These are phyloP conservation scores for Heteromurus nitidus DNA, from an alignment of 2,888 invertebrate species.

Conservation along the genomic window DNA sequence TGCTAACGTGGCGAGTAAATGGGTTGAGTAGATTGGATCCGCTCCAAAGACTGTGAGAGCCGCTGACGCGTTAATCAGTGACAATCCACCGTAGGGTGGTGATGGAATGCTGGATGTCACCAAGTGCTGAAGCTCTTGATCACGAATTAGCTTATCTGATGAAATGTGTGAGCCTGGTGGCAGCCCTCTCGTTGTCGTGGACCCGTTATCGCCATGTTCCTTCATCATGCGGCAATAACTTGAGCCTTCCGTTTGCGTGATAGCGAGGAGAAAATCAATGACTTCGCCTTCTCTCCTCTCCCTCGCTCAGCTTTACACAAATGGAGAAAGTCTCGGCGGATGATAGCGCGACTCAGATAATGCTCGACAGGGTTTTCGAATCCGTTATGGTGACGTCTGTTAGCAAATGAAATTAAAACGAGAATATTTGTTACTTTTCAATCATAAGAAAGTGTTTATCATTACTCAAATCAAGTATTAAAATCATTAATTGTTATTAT, in stretches of 20 bases:
- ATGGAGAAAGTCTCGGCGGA: no score
- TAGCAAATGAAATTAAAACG: no score
- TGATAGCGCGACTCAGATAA: no score
- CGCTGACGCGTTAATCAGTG: conserved; percentile 68
- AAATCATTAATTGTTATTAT: no score
- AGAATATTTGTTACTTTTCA: no score
- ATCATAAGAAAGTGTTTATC: no score
- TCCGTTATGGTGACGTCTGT: no score
- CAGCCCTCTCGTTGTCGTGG: conserved; percentile 47
- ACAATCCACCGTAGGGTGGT: conserved; percentile 68
- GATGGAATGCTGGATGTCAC: conserved; percentile 71
- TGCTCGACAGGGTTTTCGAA: no score
- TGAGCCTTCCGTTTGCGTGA: not conserved
- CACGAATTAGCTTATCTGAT: conserved; percentile 69
- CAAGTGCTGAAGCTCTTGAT: conserved; percentile 71
- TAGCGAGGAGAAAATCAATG: no score
- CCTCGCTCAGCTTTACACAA: no score
- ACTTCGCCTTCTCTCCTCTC: not conserved
- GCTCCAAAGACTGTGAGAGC: conserved; percentile 64
- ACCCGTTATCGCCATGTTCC: conserved; percentile 56
- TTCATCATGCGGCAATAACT: conserved; percentile 43
- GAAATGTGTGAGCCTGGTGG: conserved; percentile 29
- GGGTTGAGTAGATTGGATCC: conserved; percentile 71
- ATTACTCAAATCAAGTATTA: no score
- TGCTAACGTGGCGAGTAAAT: conserved; percentile 70